A percentile compares a stretch with the other conserved stretches of the same genome.
These are phyloP conservation scores for Condylura cristata DNA, from an alignment of 2,113 vertebrate species.

Conservation along the genomic window DNA sequence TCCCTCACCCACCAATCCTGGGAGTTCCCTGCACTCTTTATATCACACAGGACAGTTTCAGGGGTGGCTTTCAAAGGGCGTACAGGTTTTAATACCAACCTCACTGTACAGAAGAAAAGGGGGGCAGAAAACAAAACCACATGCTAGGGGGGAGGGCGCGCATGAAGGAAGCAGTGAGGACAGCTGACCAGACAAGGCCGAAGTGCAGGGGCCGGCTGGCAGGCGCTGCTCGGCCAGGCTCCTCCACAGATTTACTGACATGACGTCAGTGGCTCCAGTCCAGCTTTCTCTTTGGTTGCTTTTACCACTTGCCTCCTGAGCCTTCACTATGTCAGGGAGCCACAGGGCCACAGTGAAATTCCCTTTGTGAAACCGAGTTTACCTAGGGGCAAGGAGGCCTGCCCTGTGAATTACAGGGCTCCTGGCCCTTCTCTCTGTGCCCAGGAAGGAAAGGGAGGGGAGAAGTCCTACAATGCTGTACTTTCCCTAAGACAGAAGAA, in stretches of 20 bases:
- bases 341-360: conserved; percentile 92
- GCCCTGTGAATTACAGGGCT: conserved; percentile 82
- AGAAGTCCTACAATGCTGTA: conserved; percentile 79
- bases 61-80: not conserved
- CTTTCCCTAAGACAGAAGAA: conserved; percentile 83
- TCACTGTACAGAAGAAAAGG: conserved; percentile 39
- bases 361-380: conserved; percentile 92
- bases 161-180: conserved; percentile 79
- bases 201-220: conserved; percentile 92
- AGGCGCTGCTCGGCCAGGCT: conserved; percentile 88
- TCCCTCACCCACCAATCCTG: not conserved
- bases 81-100: conserved; percentile 40
- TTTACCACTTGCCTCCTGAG: conserved; percentile 91
- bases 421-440: conserved; percentile 76
- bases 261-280: conserved; percentile 95
- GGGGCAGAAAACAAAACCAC: conserved; percentile 58
- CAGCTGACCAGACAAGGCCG: conserved; percentile 89
- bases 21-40: not conserved
- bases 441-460: conserved; percentile 28
- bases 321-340: conserved; percentile 89
- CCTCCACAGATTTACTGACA: conserved; percentile 94
- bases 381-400: conserved; percentile 89
- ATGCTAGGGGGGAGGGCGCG: not conserved
- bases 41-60: not conserved
- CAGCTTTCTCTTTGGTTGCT: conserved; percentile 93